Evolutionary conservation across 2,888 invertebrate species (phyloP).

Genomic region (Epinotia nisella): DNA sequence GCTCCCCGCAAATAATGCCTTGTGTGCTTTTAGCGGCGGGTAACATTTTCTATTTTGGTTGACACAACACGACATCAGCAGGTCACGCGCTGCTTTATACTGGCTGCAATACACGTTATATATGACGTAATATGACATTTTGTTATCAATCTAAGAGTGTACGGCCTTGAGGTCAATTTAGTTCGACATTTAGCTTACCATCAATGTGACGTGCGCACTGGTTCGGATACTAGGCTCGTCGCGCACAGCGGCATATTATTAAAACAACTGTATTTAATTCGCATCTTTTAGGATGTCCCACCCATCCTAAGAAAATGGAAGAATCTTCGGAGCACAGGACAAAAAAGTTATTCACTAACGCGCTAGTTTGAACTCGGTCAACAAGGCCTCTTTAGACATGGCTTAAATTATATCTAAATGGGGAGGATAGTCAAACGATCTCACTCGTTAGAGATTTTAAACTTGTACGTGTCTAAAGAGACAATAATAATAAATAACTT

Average conservation of each 20-base stretch:
- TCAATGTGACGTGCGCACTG: background rate
- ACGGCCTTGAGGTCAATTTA: too few relatives aligned
- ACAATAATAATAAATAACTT: too few relatives aligned
- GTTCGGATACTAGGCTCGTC: background rate
- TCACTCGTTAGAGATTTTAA: too few relatives aligned
- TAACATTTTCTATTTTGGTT: slow-evolving; percentile 23
- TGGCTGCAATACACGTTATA: slow-evolving; percentile 1
- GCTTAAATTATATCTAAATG: too few relatives aligned
- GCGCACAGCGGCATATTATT: background rate
- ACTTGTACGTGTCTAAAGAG: too few relatives aligned
- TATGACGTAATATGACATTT: background rate
- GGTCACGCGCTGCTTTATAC: slow-evolving; percentile 9
- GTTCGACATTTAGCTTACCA: background rate
- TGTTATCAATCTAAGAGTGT: background rate
- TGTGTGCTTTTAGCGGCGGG: slow-evolving; percentile 32
- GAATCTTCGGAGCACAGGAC: too few relatives aligned
- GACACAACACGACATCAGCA: slow-evolving; percentile 18
- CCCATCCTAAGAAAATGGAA: background rate
- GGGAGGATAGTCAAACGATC: too few relatives aligned
- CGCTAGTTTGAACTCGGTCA: too few relatives aligned
- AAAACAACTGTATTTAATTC: background rate
- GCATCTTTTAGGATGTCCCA: background rate
- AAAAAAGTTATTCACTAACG: too few relatives aligned
- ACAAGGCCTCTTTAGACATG: too few relatives aligned
- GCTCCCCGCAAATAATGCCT: slow-evolving; percentile 57